Evolutionary conservation across 2,888 invertebrate genomes (phyloP).

Genomic region (Andrena bicolor): DNA sequence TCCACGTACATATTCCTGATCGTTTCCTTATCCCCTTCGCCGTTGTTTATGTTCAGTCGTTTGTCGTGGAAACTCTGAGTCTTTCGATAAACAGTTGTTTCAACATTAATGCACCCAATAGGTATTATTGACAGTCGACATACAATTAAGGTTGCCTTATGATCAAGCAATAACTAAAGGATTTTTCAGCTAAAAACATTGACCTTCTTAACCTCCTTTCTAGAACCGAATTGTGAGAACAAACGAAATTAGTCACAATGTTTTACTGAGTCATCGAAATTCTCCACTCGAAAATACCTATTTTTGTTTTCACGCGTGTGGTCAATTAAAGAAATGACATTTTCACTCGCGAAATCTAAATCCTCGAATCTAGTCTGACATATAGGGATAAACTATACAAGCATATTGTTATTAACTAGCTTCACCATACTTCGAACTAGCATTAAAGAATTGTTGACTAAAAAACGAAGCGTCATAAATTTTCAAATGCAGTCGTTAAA

Average conservation of each 20-base stretch:
- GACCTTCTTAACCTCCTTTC: background rate
- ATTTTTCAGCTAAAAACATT: conserved; percentile 1
- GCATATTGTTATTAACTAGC: background rate
- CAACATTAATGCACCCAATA: background rate
- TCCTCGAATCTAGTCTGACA: background rate
- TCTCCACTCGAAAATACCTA: background rate
- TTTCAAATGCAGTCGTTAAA: background rate
- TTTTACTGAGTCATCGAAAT: conserved; percentile 18
- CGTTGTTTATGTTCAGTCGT: background rate
- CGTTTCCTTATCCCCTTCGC: background rate
- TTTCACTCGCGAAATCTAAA: conserved; percentile 13
- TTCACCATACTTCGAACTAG: background rate
- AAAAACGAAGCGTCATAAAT: background rate
- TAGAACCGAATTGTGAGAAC: conserved; percentile 14
- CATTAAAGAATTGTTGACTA: background rate
- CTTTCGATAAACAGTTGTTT: too few species aligned
- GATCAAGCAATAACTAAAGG: background rate
- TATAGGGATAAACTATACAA: background rate
- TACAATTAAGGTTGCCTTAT: background rate
- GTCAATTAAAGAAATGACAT: conserved; percentile 10
- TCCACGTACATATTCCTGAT: background rate
- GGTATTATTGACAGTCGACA: background rate
- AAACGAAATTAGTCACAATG: background rate
- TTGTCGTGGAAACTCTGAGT: background rate
- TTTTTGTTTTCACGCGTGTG: conserved; percentile 8